Conservation (phyloP, 2,113 vertebrate genomes). For the Symphodus melops region DNA sequence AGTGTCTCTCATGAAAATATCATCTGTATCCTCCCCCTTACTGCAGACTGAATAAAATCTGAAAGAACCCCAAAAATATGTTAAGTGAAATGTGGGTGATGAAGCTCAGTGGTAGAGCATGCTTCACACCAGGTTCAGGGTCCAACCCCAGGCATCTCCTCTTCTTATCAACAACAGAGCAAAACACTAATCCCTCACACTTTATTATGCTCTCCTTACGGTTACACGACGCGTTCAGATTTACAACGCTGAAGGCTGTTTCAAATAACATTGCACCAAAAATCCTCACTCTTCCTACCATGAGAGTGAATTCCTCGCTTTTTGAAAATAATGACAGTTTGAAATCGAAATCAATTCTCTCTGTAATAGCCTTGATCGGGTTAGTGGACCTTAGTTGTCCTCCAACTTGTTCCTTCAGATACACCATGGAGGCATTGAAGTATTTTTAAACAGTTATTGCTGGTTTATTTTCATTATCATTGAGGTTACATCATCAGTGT, state of each 20-base stretch:
- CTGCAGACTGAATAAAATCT: neutral
- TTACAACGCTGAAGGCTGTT: no score
- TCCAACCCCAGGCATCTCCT: constrained; percentile 72
- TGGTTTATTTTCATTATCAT: no score
- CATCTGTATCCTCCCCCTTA: neutral
- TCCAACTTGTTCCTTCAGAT: neutral
- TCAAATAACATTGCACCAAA: neutral
- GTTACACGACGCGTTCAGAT: no score
- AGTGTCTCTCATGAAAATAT: no score
- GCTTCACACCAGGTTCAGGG: constrained; percentile 75
- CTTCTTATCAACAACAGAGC: neutral
- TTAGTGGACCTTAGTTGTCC: no score
- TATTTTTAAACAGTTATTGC: neutral
- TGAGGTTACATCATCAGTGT: neutral
- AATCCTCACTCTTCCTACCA: neutral
- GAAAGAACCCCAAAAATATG: neutral
- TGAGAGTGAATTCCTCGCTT: neutral
- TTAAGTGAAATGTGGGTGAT: neutral
- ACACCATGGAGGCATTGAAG: no score
- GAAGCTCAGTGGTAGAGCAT: no score
- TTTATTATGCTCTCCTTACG: neutral
- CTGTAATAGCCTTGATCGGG: neutral
- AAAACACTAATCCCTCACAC: neutral
- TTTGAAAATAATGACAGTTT: neutral
- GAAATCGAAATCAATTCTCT: neutral